Percentiles rank a stretch among this genome's conserved stretches.
These are phyloP conservation scores for Oenanthe melanoleuca DNA, from an alignment of 2,113 vertebrate genomes.

Conservation along the genomic window DNA sequence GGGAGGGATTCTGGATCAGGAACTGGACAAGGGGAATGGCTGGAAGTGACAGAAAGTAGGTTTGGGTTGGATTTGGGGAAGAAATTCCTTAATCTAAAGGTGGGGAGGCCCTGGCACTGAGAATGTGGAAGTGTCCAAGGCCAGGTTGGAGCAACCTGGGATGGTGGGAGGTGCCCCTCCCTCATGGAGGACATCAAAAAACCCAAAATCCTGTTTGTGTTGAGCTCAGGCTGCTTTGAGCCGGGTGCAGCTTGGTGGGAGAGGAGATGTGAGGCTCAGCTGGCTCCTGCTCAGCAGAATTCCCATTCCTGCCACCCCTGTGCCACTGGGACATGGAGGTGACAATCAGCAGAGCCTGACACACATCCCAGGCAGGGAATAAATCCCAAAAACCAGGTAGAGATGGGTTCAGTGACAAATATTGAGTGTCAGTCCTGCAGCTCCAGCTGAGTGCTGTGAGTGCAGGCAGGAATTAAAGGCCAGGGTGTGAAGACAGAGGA, in stretches of 20 bases:
- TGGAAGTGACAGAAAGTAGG: neutral
- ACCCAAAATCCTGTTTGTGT: no score
- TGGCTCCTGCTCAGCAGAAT: neutral
- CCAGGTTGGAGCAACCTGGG: rapidly evolving
- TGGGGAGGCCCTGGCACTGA: neutral
- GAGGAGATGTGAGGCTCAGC: neutral
- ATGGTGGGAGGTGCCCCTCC: rapidly evolving
- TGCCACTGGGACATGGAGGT: neutral
- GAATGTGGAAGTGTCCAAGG: neutral
- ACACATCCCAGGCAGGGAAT: neutral
- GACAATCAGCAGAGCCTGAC: neutral
- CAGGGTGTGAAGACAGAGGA: neutral
- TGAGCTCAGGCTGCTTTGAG: neutral
- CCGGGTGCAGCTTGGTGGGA: neutral
- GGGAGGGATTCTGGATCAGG: neutral
- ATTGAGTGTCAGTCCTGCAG: neutral
- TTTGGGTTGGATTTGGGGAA: neutral
- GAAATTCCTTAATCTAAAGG: neutral
- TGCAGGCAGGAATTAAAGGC: neutral
- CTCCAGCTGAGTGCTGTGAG: neutral
- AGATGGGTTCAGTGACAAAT: neutral
- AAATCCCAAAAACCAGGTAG: rapidly evolving
- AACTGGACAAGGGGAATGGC: neutral
- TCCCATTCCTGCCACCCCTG: no score
- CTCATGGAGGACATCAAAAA: neutral